Evolutionary conservation across 2,113 vertebrate species (phyloP).

Genomic region (Montifringilla adamsi): DNA sequence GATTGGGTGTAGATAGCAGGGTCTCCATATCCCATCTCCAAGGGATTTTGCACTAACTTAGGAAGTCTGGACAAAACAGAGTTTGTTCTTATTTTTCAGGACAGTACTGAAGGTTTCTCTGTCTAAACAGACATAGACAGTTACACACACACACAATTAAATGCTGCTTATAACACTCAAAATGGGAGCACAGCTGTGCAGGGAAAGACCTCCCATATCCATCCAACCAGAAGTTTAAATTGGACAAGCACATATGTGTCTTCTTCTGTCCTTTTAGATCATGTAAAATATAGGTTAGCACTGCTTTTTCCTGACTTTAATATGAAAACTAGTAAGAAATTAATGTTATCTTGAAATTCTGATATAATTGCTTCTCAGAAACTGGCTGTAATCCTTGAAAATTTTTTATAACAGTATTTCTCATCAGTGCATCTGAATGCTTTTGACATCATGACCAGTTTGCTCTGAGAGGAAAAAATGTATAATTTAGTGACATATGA

Average conservation of each 20-base stretch:
- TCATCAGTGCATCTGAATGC: not conserved
- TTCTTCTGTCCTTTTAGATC: not conserved
- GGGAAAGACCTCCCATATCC: not conserved
- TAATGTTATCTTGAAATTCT: not conserved
- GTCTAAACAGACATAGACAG: not conserved
- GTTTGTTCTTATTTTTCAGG: not conserved
- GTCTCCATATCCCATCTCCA: not conserved
- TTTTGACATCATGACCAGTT: not conserved
- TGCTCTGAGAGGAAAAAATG: not conserved
- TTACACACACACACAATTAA: not conserved
- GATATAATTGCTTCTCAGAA: not conserved
- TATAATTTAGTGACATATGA: not conserved
- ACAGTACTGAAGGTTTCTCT: not conserved
- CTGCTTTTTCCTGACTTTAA: not conserved
- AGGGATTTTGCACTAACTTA: not conserved
- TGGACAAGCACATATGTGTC: accelerated
- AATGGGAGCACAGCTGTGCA: not conserved
- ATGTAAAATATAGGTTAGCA: not conserved
- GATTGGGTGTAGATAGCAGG: accelerated
- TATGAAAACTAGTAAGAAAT: not conserved
- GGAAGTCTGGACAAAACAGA: not conserved
- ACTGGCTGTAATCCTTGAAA: not conserved
- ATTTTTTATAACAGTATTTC: not conserved
- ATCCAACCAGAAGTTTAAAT: not conserved
- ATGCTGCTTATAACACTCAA: not conserved